These are phyloP conservation scores for Agrochola lychnidis DNA, from an alignment of 2,888 invertebrate genomes.

Conservation along the genomic window DNA sequence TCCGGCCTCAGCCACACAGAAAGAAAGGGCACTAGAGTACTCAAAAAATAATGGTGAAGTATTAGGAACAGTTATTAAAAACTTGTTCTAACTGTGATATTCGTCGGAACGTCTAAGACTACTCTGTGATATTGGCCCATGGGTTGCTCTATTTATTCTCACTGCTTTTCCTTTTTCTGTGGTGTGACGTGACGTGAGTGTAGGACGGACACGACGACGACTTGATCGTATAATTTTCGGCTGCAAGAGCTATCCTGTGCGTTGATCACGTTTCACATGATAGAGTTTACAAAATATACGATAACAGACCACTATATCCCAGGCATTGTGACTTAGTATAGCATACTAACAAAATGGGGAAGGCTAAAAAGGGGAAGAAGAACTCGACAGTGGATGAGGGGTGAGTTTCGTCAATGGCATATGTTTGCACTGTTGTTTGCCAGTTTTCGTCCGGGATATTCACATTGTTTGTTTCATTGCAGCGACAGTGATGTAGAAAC, in stretches of 20 bases:
- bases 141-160: constrained; percentile 41
- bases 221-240: constrained; percentile 76
- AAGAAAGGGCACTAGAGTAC: no score
- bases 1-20: no score
- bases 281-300: constrained; percentile 85
- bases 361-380: constrained; percentile 96
- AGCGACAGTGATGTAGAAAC: constrained; percentile 92
- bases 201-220: constrained; percentile 84
- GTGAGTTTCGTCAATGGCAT: constrained; percentile 89
- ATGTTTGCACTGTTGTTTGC: constrained; percentile 74
- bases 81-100: constrained; percentile 1
- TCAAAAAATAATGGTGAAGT: not conserved
- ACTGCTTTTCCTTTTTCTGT: constrained; percentile 50
- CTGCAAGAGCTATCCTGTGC: constrained; percentile 80
- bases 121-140: not conserved
- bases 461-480: constrained; percentile 73
- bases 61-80: not conserved
- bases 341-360: constrained; percentile 91
- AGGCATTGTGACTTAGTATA: constrained; percentile 87
- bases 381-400: constrained; percentile 93
- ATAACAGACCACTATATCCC: constrained; percentile 81
- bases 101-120: not conserved
- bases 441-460: constrained; percentile 57
- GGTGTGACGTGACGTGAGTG: constrained; percentile 65
- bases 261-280: constrained; percentile 88